These are phyloP conservation scores for Synergus itoensis DNA, from an alignment of 2,888 invertebrate genomes.

Conservation along the genomic window DNA sequence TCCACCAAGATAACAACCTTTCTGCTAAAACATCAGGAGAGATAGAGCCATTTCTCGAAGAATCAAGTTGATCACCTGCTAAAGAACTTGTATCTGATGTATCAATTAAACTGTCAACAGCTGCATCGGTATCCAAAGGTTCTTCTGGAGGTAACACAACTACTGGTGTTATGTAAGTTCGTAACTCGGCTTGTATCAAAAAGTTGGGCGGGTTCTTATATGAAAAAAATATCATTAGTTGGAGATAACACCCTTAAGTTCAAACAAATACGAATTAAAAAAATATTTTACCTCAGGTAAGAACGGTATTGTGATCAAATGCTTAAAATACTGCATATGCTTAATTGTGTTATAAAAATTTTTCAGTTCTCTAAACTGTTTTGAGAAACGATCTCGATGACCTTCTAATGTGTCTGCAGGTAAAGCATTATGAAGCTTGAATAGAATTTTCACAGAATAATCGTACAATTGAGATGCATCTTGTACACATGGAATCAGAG, in stretches of 20 bases:
- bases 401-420: constrained; percentile 95
- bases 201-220: constrained; percentile 94
- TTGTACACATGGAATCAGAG: constrained; percentile 95
- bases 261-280: constrained; percentile 43
- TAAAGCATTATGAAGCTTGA: constrained; percentile 94
- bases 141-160: constrained; percentile 89
- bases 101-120: constrained; percentile 84
- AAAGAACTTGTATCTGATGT: constrained; percentile 82
- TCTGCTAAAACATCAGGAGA: constrained; percentile 79
- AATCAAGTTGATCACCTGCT: constrained; percentile 71
- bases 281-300: constrained; percentile 86
- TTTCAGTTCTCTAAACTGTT: constrained; percentile 92
- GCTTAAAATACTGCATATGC: constrained; percentile 98
- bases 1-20: constrained; percentile 69
- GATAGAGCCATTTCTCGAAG: constrained; percentile 77
- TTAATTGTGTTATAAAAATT: constrained; percentile 95
- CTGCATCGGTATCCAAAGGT: constrained; percentile 80
- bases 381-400: constrained; percentile 92
- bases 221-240: constrained; percentile 30
- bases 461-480: constrained; percentile 98
- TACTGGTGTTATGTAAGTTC: constrained; percentile 96
- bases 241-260: not conserved
- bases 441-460: constrained; percentile 96
- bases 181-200: constrained; percentile 93
- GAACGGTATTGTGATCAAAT: constrained; percentile 94